These are phyloP conservation scores for Glaucidium brasilianum DNA, from an alignment of 2,113 vertebrate species.

Conservation along the genomic window DNA sequence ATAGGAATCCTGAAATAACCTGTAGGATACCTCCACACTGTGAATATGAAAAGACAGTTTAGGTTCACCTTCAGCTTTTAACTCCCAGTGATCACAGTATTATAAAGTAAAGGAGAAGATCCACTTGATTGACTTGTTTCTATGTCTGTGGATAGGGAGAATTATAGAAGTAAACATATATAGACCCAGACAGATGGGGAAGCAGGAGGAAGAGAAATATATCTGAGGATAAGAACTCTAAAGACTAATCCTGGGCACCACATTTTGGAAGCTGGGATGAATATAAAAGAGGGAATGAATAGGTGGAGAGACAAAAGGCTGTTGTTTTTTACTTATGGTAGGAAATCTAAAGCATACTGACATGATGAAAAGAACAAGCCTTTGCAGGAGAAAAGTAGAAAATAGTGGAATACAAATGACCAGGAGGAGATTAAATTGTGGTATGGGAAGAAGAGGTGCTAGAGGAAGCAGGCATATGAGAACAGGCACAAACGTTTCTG, in stretches of 20 bases:
- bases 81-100: background rate
- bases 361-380: background rate
- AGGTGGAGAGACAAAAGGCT: background rate
- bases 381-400: background rate
- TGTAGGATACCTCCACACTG: background rate
- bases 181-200: background rate
- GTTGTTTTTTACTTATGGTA: background rate
- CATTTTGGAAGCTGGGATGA: background rate
- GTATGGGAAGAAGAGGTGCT: background rate
- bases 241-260: background rate
- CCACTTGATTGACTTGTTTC: background rate
- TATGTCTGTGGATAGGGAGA: background rate
- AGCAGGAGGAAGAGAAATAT: background rate
- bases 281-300: background rate
- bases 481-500: background rate
- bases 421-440: background rate
- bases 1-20: slow-evolving; percentile 1
- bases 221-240: background rate
- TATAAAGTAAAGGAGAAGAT: background rate
- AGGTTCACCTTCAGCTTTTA: background rate
- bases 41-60: slow-evolving; percentile 1
- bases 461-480: background rate
- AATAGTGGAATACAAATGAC: background rate
- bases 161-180: background rate
- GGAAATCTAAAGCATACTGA: background rate